A percentile compares a stretch with the other conserved stretches of the same genome.
phyloP scores from a whole-genome alignment of 2,888 invertebrate genomes.

The Melinaea marsaeus region DNA sequence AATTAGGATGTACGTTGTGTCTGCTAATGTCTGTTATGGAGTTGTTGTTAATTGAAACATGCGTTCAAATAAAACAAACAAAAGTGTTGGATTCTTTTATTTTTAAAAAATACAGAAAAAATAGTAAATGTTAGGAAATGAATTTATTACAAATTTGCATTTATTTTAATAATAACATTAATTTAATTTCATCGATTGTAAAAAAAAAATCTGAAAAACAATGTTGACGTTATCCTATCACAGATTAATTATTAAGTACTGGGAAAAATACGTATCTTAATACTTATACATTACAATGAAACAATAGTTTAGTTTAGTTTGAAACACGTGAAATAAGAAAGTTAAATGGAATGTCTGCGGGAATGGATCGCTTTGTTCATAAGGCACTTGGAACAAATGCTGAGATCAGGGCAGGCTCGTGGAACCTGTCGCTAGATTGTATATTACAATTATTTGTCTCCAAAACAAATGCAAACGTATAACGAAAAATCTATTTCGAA shows the following conservation, averaged over 20 bases:
- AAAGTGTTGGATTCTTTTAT: conserved; percentile 52
- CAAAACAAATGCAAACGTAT: conserved; percentile 18
- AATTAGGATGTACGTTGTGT: too few species aligned
- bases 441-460: conserved; percentile 7
- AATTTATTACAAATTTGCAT: conserved; percentile 78
- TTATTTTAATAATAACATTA: conserved; percentile 33
- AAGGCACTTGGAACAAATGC: conserved; percentile 77
- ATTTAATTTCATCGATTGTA: conserved; percentile 7
- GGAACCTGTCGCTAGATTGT: conserved; percentile 13
- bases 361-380: conserved; percentile 72
- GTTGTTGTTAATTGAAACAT: not conserved
- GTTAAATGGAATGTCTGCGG: conserved; percentile 56
- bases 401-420: conserved; percentile 46
- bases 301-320: conserved; percentile 5
- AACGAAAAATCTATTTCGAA: conserved; percentile 28
- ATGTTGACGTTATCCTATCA: conserved; percentile 57
- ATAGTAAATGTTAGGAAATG: conserved; percentile 71
- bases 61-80: conserved; percentile 17
- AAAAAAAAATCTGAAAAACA: conserved; percentile 27
- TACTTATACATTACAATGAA: conserved; percentile 20
- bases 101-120: conserved; percentile 73
- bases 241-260: conserved; percentile 69
- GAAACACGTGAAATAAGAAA: conserved; percentile 5
- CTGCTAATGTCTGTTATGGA: too few species aligned
- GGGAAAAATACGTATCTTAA: conserved; percentile 34